Percentiles rank a stretch among this genome's conserved stretches.
Conservation (phyloP, 2,888 invertebrate genomes). For the Nyleta sp. region DNA sequence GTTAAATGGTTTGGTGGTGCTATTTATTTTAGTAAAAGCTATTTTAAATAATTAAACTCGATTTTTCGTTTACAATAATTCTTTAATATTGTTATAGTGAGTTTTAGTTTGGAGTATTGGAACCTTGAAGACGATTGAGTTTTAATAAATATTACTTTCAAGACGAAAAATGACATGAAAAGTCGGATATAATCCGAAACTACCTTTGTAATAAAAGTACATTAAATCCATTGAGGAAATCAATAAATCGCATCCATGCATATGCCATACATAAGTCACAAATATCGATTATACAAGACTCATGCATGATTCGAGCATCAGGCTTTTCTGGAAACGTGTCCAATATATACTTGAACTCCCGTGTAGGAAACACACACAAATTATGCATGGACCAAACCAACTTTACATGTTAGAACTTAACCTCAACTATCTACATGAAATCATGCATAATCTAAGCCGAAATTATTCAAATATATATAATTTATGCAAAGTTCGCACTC, state of each 20-base stretch:
- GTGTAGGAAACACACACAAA: not conserved
- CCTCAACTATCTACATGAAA: not conserved
- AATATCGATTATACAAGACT: not conserved
- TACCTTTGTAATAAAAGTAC: too few relatives aligned
- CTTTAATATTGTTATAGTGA: too few relatives aligned
- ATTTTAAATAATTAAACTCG: too few relatives aligned
- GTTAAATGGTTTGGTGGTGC: too few relatives aligned
- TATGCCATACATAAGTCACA: not conserved
- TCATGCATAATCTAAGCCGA: not conserved
- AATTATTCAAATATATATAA: not conserved
- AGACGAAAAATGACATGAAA: too few relatives aligned
- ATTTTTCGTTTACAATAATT: too few relatives aligned
- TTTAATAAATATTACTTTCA: too few relatives aligned
- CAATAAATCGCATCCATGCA: slow-evolving; percentile 11
- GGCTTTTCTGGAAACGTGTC: slow-evolving; percentile 5
- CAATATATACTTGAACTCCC: not conserved
- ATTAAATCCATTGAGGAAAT: not conserved
- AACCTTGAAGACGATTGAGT: too few relatives aligned
- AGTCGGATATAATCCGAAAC: too few relatives aligned
- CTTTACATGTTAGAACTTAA: not conserved
- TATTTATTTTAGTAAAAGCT: too few relatives aligned
- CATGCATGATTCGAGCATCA: not conserved
- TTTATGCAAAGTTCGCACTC: not conserved
- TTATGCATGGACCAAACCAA: slow-evolving; percentile 1
- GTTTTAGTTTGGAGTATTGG: too few relatives aligned